phyloP scores from a whole-genome alignment of 92 coral and sea anemone species.

The Phenganax marumi region DNA sequence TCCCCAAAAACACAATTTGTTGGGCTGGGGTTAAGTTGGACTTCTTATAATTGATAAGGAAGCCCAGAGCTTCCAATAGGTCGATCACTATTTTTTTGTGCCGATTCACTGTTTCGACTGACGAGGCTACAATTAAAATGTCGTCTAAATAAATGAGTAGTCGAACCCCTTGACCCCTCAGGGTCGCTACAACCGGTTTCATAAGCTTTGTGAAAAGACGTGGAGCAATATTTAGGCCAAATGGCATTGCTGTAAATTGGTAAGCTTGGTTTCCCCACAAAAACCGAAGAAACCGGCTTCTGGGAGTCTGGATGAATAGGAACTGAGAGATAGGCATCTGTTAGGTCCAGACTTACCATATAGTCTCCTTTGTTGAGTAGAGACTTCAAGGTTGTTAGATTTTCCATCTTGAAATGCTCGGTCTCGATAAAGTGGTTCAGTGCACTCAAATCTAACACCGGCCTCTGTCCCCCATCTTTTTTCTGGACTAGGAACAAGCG shows the following conservation, averaged over 20 bases:
- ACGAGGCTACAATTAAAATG: conserved; percentile 37
- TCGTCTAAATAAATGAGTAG: conserved; percentile 41
- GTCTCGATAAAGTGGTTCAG: conserved; percentile 36
- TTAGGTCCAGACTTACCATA: conserved; percentile 45
- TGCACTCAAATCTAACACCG: conserved; percentile 28
- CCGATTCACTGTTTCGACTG: conserved; percentile 39
- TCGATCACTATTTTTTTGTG: conserved; percentile 49
- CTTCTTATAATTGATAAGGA: conserved; percentile 50
- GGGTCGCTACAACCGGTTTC: conserved; percentile 32
- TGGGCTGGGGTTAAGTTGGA: conserved; percentile 46
- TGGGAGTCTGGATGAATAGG: conserved; percentile 28
- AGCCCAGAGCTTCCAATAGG: conserved; percentile 48
- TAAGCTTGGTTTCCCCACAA: conserved; percentile 24
- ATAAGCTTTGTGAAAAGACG: conserved; percentile 33
- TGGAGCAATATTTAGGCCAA: conserved; percentile 37
- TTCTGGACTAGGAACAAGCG: conserved; percentile 34
- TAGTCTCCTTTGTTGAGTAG: conserved; percentile 34
- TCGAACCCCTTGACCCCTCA: conserved; percentile 23
- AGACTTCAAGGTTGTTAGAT: conserved; percentile 31
- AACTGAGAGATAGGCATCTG: conserved; percentile 36
- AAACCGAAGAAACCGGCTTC: conserved; percentile 35
- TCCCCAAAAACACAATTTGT: conserved; percentile 55
- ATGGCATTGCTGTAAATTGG: conserved; percentile 43
- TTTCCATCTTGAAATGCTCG: conserved; percentile 58
- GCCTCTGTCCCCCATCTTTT: conserved; percentile 39